Evolutionary conservation across 1,140 invertebrate species (phyloP).

Genomic region (Gryon sp.): DNA sequence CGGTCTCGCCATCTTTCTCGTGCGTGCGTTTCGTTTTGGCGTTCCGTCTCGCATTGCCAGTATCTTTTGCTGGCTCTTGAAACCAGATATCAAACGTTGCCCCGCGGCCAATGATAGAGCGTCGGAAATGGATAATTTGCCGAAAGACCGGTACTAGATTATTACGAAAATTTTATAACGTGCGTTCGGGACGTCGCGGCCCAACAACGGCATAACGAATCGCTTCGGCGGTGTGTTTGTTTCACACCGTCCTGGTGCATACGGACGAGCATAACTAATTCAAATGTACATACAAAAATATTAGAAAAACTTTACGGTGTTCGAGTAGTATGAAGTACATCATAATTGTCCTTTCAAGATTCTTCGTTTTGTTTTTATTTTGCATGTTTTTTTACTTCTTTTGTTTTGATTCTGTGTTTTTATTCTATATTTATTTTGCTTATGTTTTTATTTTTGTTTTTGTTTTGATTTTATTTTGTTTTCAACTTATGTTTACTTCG

Average conservation of each 20-base stretch:
- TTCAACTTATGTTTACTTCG: too few relatives aligned
- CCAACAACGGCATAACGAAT: constrained; percentile 52
- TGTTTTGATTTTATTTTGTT: too few relatives aligned
- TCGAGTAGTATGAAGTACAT: too few relatives aligned
- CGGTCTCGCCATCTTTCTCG: constrained; percentile 25
- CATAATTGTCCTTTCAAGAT: too few relatives aligned
- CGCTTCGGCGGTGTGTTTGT: constrained; percentile 43
- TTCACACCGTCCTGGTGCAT: constrained; percentile 18
- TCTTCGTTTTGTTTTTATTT: not conserved
- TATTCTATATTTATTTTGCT: too few relatives aligned
- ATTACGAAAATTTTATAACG: constrained; percentile 62
- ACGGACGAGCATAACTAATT: constrained; percentile 43
- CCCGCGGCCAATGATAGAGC: constrained; percentile 67
- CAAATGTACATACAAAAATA: constrained; percentile 49
- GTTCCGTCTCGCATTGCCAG: constrained; percentile 36
- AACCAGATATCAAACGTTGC: constrained; percentile 70
- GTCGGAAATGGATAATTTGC: constrained; percentile 73
- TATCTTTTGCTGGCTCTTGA: constrained; percentile 57
- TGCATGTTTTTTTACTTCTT: too few relatives aligned
- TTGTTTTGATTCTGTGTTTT: too few relatives aligned
- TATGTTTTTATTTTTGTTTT: too few relatives aligned
- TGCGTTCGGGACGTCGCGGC: constrained; percentile 34
- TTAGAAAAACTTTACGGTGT: too few relatives aligned
- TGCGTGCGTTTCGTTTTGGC: constrained; percentile 31
- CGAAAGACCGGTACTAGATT: constrained; percentile 64